Evolutionary conservation across 2,888 invertebrate species (phyloP), one percentile per base, ranked within the genome.

Genomic region (Drepanosiphum platanoidis): DNA sequence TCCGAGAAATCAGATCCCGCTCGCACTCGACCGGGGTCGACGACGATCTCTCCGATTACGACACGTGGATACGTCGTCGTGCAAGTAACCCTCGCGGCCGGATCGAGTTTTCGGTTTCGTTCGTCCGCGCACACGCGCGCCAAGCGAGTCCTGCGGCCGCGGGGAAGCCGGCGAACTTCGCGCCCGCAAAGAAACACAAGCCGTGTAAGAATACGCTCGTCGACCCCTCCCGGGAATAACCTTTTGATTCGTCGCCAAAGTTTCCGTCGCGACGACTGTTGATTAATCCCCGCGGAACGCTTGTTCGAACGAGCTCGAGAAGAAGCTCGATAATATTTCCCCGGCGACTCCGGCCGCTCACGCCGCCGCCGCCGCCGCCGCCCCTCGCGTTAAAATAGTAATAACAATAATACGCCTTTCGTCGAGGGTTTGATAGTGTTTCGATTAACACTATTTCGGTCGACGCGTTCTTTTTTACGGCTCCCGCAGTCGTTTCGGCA

Each of bases 31-130:
- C 9, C 58, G 58, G n/a, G n/a, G n/a, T 8, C n/a, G 58, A 1
- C 9, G 32, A 58, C 30, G 52, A 81, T 81, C 71, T 58, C 36
- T 81, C 71, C 39, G 27, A 36, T 81, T 81, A 81, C 81, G 71
- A 58, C 58, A 22, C 22, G 52, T 52, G n/a, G n/a, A n/a, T n/a
- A n/a, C 36, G 70, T 70, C 34, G 11, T 9, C 27, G 66, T 36
- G 22, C 5, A 3, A n/a, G 32, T 18, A 27, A 18, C 4, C 30
- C 15, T 22, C 1, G 70, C 84, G 36, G 86, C 86, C 18, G 5
- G 74, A 86, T 87, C 75, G 87, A 79, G 72, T 87, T 87, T 86
- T 87, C 83, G 61, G 81, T 87, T 75, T 87, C 58, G 39, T 72
- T 42, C 27, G 30, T 32, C n/a, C n/a, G n/a, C n/a, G n/a, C n/a